Evolutionary conservation across 1,140 invertebrate genomes (phyloP).

Genomic region (Microplitis demolitor): DNA sequence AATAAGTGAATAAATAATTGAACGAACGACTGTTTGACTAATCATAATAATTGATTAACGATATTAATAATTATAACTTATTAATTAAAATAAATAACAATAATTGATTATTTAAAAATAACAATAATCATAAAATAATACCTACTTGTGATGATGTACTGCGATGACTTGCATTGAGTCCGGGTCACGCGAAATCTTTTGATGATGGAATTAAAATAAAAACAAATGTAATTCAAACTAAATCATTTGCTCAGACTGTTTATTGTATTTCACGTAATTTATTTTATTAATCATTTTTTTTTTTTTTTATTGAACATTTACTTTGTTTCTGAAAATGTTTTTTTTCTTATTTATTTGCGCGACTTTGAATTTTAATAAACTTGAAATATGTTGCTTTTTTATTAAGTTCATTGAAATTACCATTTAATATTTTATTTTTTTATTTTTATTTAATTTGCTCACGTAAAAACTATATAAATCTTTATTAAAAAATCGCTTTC

Average conservation of each 20-base stretch:
- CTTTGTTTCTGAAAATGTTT: background rate
- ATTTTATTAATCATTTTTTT: slow-evolving; percentile 42
- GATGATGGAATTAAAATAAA: slow-evolving; percentile 63
- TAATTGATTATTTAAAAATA: slow-evolving; percentile 52
- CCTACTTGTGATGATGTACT: slow-evolving; percentile 60
- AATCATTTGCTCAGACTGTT: slow-evolving; percentile 56
- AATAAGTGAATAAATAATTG: slow-evolving; percentile 30
- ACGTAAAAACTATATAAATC: no score
- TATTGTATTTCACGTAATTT: slow-evolving; percentile 48
- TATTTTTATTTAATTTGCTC: no score
- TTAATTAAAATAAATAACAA: slow-evolving; percentile 45
- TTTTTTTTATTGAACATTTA: slow-evolving; percentile 21
- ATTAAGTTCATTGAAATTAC: background rate
- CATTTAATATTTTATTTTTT: no score
- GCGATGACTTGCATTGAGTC: slow-evolving; percentile 59
- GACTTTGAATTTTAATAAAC: background rate
- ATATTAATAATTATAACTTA: slow-evolving; percentile 51
- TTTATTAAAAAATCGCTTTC: no score
- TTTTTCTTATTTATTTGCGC: background rate
- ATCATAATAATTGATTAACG: slow-evolving; percentile 47
- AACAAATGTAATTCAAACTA: slow-evolving; percentile 61
- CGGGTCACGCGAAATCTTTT: slow-evolving; percentile 60
- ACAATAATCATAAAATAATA: slow-evolving; percentile 35
- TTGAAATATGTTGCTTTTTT: background rate
- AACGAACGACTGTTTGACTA: slow-evolving; percentile 47